phyloP scores from a whole-genome alignment of 2,888 invertebrate species.

The Spicauda simplicius region DNA sequence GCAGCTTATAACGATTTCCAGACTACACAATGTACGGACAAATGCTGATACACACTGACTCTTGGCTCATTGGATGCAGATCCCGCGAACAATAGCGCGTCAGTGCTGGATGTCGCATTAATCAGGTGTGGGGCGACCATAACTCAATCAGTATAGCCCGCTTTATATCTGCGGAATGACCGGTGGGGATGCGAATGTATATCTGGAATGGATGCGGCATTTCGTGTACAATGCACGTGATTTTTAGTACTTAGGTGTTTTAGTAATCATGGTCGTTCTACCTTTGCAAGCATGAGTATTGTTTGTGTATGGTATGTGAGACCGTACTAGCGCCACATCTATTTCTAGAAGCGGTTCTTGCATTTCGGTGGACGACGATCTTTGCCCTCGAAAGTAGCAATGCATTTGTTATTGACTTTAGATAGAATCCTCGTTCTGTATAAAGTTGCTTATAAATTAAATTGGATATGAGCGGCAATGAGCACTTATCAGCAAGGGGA shows the following conservation, averaged over 20 bases:
- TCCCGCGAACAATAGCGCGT: constrained; percentile 79
- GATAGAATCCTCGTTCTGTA: too few relatives aligned
- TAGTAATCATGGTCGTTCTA: too few relatives aligned
- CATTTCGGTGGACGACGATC: too few relatives aligned
- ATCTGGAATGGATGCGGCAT: constrained; percentile 19
- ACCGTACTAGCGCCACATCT: too few relatives aligned
- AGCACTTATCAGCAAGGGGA: too few relatives aligned
- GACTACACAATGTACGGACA: constrained; percentile 39
- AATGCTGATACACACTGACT: constrained; percentile 50
- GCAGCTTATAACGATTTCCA: constrained; percentile 6
- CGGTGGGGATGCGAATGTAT: constrained; percentile 53
- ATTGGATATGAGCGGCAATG: too few relatives aligned
- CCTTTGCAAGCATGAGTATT: too few relatives aligned
- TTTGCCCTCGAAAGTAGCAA: too few relatives aligned
- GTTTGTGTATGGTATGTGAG: too few relatives aligned
- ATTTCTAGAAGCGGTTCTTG: too few relatives aligned
- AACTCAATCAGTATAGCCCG: constrained; percentile 76
- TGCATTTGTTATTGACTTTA: too few relatives aligned
- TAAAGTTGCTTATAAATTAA: too few relatives aligned
- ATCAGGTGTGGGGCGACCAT: constrained; percentile 81
- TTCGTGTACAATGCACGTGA: neutral
- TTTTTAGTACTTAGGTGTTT: neutral
- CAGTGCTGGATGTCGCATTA: constrained; percentile 81
- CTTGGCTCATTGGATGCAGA: constrained; percentile 73
- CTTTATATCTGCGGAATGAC: constrained; percentile 70